phyloP scores from a whole-genome alignment of 2,888 invertebrate genomes.

The Siphlonurus alternatus region DNA sequence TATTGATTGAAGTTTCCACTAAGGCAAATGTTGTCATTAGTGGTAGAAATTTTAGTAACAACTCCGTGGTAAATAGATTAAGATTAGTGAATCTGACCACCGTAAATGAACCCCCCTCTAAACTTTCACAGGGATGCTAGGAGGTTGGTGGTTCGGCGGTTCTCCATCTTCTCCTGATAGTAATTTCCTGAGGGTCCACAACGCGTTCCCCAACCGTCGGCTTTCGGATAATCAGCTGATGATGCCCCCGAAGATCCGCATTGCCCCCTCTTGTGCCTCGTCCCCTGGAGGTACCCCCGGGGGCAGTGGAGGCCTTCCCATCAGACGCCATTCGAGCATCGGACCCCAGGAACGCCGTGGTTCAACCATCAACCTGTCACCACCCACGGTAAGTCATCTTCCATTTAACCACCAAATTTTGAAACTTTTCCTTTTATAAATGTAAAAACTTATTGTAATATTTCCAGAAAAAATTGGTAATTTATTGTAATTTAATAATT shows the following conservation, averaged over 20 bases:
- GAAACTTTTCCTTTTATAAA: no score
- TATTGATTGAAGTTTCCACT: no score
- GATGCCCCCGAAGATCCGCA: slow-evolving; percentile 68
- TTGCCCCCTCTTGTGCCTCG: slow-evolving; percentile 77
- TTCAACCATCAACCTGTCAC: slow-evolving; percentile 69
- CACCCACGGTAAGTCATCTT: slow-evolving; percentile 62
- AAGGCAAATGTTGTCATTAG: no score
- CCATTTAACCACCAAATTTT: no score
- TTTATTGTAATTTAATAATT: neutral
- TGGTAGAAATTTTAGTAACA: no score
- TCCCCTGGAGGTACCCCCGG: slow-evolving; percentile 55
- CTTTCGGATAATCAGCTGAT: slow-evolving; percentile 83
- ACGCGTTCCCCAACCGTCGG: slow-evolving; percentile 60
- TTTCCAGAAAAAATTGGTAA: neutral
- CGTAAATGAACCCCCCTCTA: no score
- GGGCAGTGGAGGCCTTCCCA: slow-evolving; percentile 47
- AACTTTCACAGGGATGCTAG: slow-evolving; percentile 46
- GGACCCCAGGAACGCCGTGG: slow-evolving; percentile 77
- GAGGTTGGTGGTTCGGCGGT: slow-evolving; percentile 74
- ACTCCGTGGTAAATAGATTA: no score
- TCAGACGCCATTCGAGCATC: slow-evolving; percentile 78
- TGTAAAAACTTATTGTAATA: neutral
- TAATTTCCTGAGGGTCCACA: slow-evolving; percentile 71
- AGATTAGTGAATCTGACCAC: no score
- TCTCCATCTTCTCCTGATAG: slow-evolving; percentile 61